phyloP scores from a whole-genome alignment of 2,888 invertebrate species.

The Dicyrtoma fusca region DNA sequence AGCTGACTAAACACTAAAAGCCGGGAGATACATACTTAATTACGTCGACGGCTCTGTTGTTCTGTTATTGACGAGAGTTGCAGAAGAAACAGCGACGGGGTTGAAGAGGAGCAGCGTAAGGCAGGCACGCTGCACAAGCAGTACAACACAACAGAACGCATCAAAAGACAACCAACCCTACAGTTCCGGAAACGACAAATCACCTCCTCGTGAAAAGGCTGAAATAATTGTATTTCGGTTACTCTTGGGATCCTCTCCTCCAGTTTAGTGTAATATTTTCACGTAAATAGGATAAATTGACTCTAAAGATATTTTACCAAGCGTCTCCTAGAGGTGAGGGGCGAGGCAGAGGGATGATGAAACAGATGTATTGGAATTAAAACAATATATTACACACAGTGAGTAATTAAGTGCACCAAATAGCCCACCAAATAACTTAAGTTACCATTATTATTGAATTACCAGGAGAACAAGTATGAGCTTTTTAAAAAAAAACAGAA shows the following conservation, averaged over 20 bases:
- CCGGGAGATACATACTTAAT: no score
- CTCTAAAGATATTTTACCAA: no score
- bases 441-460: no score
- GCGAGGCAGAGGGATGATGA: not conserved
- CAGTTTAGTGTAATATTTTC: no score
- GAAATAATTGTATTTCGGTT: slow-evolving; percentile 19
- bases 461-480: no score
- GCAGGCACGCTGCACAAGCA: not conserved
- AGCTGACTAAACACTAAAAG: no score
- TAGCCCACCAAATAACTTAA: not conserved
- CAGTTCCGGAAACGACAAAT: slow-evolving; percentile 42
- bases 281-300: no score
- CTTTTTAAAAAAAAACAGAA: no score
- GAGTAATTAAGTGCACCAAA: slow-evolving; percentile 18
- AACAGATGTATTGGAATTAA: slow-evolving; percentile 20
- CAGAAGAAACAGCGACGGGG: no score
- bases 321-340: not conserved
- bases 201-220: slow-evolving; percentile 32
- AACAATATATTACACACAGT: slow-evolving; percentile 6
- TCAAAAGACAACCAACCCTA: slow-evolving; percentile 15
- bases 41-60: no score
- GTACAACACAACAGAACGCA: not conserved
- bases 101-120: no score
- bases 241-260: not conserved
- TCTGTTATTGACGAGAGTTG: no score